phyloP scores from a whole-genome alignment of 2,113 vertebrate species.

The Lampris megalopsis region DNA sequence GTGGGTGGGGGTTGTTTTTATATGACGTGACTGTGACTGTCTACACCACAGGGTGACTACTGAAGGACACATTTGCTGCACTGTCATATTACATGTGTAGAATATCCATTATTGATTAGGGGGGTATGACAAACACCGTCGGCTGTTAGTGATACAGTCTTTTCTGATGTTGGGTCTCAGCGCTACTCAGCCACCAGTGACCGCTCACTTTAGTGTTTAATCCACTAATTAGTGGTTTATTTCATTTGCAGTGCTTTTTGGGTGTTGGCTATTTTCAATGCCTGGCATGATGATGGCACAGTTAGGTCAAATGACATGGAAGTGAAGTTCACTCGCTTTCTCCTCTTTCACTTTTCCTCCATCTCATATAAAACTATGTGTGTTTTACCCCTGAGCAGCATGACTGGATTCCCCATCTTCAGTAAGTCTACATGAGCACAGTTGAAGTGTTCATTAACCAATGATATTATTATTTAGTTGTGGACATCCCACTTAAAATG shows the following conservation, averaged over 20 bases:
- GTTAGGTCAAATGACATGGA: slow-evolving; percentile 38
- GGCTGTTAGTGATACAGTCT: not conserved
- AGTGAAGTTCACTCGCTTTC: not conserved
- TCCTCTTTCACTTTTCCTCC: slow-evolving; percentile 15
- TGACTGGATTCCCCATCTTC: not conserved
- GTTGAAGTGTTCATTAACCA: no score
- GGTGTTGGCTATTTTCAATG: slow-evolving; percentile 22
- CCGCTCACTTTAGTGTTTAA: not conserved
- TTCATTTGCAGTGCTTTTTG: slow-evolving; percentile 14
- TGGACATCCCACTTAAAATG: no score
- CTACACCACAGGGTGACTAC: slow-evolving; percentile 11
- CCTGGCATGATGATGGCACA: slow-evolving; percentile 50
- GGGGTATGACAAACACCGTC: not conserved
- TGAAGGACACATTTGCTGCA: slow-evolving; percentile 20
- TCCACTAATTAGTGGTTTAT: not conserved
- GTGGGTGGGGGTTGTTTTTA: slow-evolving; percentile 23
- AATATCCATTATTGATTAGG: slow-evolving; percentile 25
- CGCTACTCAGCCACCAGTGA: not conserved
- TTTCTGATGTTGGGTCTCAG: not conserved
- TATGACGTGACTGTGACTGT: slow-evolving; percentile 16
- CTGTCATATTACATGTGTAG: slow-evolving; percentile 10
- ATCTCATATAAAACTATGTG: not conserved
- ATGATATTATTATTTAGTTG: no score
- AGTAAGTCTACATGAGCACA: no score
- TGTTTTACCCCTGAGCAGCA: slow-evolving; percentile 27